phyloP scores from a whole-genome alignment of 2,797 vertebrate species.

The Rhodeus uyekii region DNA sequence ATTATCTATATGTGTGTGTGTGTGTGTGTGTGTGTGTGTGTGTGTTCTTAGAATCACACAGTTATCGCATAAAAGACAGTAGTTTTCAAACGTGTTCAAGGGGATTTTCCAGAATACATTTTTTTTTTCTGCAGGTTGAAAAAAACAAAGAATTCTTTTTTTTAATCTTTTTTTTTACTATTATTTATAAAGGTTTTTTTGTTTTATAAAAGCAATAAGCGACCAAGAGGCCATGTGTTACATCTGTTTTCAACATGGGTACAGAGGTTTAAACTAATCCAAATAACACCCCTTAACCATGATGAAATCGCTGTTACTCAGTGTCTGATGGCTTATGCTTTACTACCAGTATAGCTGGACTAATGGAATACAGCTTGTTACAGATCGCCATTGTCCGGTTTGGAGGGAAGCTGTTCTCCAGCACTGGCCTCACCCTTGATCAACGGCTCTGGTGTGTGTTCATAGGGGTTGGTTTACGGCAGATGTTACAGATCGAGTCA shows the following conservation, averaged over 20 bases:
- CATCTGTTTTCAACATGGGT: background rate
- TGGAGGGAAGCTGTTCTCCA: conserved; percentile 96
- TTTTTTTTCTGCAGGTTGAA: conserved; percentile 94
- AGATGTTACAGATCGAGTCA: too few species aligned
- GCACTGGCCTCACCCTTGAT: conserved; percentile 87
- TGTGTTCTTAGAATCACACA: too few species aligned
- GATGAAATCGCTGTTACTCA: too few species aligned
- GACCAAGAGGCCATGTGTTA: background rate
- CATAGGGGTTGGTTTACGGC: conserved; percentile 90
- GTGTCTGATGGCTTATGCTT: background rate
- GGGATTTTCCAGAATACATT: conserved; percentile 95
- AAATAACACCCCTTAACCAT: background rate
- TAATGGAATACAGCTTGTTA: conserved; percentile 12
- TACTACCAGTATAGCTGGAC: background rate
- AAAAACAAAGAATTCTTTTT: too few species aligned
- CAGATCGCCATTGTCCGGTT: conserved; percentile 96
- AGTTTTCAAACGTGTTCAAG: conserved; percentile 95
- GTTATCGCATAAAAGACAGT: conserved; percentile 60
- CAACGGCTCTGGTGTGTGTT: conserved; percentile 98
- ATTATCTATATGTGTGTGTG: background rate
- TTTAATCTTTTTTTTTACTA: too few species aligned
- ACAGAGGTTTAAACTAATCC: background rate
- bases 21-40: too few species aligned
- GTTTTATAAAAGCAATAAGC: background rate
- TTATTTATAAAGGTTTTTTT: background rate